Base-by-base conservation (phyloP, 2,113 vertebrate genomes). In the Thunnus maccoyii region DNA sequence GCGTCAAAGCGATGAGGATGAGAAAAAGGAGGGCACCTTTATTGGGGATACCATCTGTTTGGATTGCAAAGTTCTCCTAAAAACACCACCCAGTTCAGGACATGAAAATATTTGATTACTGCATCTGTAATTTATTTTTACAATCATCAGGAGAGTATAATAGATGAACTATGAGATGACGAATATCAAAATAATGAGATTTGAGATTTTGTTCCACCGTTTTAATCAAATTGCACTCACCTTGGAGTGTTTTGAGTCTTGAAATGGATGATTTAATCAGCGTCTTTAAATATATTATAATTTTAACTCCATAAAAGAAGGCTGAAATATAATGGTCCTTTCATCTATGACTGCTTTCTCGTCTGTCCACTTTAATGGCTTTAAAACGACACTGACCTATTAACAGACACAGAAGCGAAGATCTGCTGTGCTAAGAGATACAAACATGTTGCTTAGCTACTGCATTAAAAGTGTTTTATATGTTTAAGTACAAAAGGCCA, bases 21-120 rank as follows among this genome's bases (percentile, higher is more conserved):
- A 76, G 72, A 80, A 66, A 70, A 71, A 76, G 66, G 27, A 55
- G 41, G 47, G 44, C 20, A 57, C 20, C 27, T 82, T 68, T 57
- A 63, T 76, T 80, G 51, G 44, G n/a, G 72, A 72, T 62, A 67
- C 62, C 86, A 80, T 78, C 58, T 92, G 81, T 85, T 83, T 57
- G 61, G 46, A 57, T 47, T 55, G n/a, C 80, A 25, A n/a, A 64
- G 36, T 60, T 69, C 48, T 67, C 47, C 36, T 32, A 16, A 60
- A 75, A 41, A 9, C 7, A 68, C 16, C 32, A 3, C 52, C 51
- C 18, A 52, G 32, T 52, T 76, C 15, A 55, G 44, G 51, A 46
- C 20, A 48, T 57, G 32, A 48, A 68, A 75, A 68, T 70, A 60
- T 27, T 9, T 32, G 7, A 15, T 27, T 58, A 16, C 27, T 68